These are phyloP conservation scores for Drosophila rubida DNA, from an alignment of 2,888 invertebrate species.

Conservation along the genomic window DNA sequence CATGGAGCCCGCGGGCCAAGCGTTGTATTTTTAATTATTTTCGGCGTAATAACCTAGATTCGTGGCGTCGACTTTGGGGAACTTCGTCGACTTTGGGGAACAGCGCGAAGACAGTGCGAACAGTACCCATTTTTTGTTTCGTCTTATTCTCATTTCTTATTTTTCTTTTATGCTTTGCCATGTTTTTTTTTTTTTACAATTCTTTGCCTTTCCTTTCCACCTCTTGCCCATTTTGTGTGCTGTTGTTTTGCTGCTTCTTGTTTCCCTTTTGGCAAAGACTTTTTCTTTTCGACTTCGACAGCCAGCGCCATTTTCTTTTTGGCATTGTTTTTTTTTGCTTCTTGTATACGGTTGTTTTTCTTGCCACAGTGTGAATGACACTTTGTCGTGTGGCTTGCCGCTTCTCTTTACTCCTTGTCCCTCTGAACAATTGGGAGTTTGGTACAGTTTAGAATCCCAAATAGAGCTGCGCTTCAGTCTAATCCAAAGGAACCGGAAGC, in stretches of 20 bases:
- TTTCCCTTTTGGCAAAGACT: conserved; percentile 44
- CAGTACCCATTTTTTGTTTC: conserved; percentile 10
- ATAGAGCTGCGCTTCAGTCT: neutral
- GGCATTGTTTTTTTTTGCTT: conserved; percentile 17
- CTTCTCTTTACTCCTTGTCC: conserved; percentile 1
- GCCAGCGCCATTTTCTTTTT: conserved; percentile 46
- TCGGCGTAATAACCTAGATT: conserved; percentile 82
- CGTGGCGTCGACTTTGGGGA: conserved; percentile 63
- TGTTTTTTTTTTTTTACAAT: conserved; percentile 15
- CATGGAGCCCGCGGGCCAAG: conserved; percentile 15
- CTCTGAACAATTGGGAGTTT: conserved; percentile 19
- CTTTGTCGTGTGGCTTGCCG: conserved; percentile 34
- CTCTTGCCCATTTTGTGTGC: conserved; percentile 5
- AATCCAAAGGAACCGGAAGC: neutral
- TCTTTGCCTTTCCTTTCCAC: neutral
- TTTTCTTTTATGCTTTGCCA: neutral
- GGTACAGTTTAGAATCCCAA: conserved; percentile 13
- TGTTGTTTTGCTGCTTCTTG: conserved; percentile 6
- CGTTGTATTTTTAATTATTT: conserved; percentile 73
- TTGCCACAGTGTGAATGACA: conserved; percentile 51
- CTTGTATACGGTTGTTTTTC: conserved; percentile 39
- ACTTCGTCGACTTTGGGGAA: conserved; percentile 54
- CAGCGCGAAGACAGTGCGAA: neutral
- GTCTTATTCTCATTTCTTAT: no score
- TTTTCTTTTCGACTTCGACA: conserved; percentile 44